Evolutionary conservation across 2,888 invertebrate species (phyloP).

Genomic region (Brachyopa scutellaris): DNA sequence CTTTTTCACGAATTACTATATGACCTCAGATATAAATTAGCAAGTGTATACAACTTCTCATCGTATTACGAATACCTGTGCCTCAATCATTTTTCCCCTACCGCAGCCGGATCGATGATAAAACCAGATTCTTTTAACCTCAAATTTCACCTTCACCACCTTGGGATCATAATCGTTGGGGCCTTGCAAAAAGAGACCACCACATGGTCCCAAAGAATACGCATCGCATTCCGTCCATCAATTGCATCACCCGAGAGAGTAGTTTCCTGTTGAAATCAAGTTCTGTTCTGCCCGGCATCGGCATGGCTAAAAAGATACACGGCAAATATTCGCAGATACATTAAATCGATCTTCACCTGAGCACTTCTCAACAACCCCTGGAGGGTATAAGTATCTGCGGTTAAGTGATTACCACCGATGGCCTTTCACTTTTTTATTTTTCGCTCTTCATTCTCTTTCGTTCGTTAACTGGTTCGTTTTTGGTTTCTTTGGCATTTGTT

Average conservation of each 20-base stretch:
- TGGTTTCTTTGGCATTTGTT: neutral
- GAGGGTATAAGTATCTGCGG: conserved; percentile 61
- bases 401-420: conserved; percentile 66
- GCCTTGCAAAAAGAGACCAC: conserved; percentile 6
- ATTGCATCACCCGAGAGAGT: conserved; percentile 36
- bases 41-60: neutral
- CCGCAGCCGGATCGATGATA: neutral
- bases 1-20: conserved; percentile 16
- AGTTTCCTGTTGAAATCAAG: conserved; percentile 60
- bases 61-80: neutral
- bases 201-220: conserved; percentile 21
- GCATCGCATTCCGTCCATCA: conserved; percentile 48
- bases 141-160: conserved; percentile 59
- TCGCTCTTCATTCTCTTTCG: conserved; percentile 1
- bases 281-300: conserved; percentile 11
- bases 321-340: conserved; percentile 16
- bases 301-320: neutral
- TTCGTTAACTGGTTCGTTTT: conserved; percentile 11
- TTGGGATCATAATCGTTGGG: conserved; percentile 23
- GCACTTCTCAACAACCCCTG: conserved; percentile 49
- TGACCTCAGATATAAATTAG: conserved; percentile 16
- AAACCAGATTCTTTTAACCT: conserved; percentile 60
- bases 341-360: conserved; percentile 44
- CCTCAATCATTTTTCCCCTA: neutral
- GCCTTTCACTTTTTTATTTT: conserved; percentile 70